Conservation (phyloP, 92 coral and sea anemone genomes). For the Ricordea florida region DNA sequence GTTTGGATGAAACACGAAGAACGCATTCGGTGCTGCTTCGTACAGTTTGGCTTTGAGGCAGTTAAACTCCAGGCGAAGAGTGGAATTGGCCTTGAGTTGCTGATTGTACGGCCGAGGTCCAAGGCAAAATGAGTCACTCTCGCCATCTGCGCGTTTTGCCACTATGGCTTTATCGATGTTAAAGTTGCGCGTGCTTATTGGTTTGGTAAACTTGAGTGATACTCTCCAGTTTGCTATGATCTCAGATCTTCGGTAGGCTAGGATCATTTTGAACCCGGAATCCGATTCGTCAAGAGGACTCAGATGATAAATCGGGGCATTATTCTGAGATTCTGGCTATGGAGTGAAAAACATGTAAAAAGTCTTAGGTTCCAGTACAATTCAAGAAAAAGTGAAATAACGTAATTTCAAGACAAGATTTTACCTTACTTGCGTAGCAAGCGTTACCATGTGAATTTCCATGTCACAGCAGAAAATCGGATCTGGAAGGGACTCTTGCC, state of each 20-base stretch:
- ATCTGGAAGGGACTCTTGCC: too few species aligned
- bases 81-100: background rate
- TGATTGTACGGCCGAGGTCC: conserved; percentile 4
- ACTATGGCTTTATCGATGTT: conserved; percentile 16
- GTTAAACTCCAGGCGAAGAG: conserved; percentile 18
- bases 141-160: background rate
- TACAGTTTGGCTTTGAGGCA: conserved; percentile 8
- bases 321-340: background rate
- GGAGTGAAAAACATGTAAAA: background rate
- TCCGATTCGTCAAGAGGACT: conserved; percentile 24
- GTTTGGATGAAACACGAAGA: conserved; percentile 1
- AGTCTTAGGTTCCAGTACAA: too few species aligned
- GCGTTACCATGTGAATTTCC: too few species aligned
- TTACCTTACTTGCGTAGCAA: too few species aligned
- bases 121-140: background rate
- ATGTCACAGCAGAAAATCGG: too few species aligned
- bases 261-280: conserved; percentile 25
- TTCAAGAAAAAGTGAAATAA: too few species aligned
- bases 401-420: too few species aligned
- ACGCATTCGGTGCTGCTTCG: conserved; percentile 16
- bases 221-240: conserved; percentile 5
- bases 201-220: conserved; percentile 22
- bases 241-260: background rate
- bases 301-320: background rate
- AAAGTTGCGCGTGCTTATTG: conserved; percentile 14